These are phyloP conservation scores for Tychaedon coryphoeus DNA, from an alignment of 2,113 vertebrate species.

Conservation along the genomic window DNA sequence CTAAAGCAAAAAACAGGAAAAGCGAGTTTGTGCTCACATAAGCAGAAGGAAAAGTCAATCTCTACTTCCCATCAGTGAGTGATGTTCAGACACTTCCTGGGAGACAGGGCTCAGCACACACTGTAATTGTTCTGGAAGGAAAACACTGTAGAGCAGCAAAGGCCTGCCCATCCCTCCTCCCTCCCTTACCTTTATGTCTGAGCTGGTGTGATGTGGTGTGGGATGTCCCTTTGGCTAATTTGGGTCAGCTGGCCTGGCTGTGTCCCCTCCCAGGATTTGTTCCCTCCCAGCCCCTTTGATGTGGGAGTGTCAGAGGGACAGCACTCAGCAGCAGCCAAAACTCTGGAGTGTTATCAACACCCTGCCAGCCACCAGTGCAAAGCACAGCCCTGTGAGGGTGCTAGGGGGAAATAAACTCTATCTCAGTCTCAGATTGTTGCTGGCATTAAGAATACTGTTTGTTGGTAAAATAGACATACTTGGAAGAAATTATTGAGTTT, in stretches of 20 bases:
- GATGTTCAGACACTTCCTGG: not conserved
- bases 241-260: not conserved
- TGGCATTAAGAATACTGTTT: not conserved
- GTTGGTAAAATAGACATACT: not conserved
- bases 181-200: no score
- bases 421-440: not conserved
- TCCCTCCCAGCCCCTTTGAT: not conserved
- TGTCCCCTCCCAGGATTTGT: not conserved
- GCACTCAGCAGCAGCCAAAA: no score
- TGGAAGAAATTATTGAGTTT: not conserved
- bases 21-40: no score
- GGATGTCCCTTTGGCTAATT: not conserved
- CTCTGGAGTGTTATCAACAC: no score
- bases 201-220: not conserved
- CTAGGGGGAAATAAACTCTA: no score
- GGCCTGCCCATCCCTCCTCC: not conserved
- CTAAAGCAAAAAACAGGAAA: not conserved
- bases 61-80: rapidly evolving
- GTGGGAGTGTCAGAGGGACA: not conserved
- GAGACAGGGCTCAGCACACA: not conserved
- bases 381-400: no score
- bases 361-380: no score
- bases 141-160: not conserved
- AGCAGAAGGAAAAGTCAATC: not conserved
- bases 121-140: not conserved